A percentile compares a stretch with the other conserved stretches of the same genome.
Conservation (phyloP, 2,113 vertebrate species). For the Amphiprion ocellaris region DNA sequence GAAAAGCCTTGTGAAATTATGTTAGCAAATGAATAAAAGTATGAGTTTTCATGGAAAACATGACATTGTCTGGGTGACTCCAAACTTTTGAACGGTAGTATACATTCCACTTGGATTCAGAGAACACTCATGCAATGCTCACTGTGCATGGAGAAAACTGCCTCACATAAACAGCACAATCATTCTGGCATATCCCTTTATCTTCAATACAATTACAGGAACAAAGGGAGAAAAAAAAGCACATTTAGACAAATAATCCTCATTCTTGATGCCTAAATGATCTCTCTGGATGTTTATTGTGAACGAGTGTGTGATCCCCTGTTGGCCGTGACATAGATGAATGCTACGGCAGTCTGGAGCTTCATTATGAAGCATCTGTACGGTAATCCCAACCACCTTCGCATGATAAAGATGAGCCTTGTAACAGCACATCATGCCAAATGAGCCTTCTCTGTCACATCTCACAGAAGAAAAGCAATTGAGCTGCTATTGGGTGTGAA, state of each 20-base stretch:
- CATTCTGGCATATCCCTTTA: neutral
- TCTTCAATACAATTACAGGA: slow-evolving; percentile 23
- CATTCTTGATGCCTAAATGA: slow-evolving; percentile 23
- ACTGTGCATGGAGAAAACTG: neutral
- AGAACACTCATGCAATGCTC: neutral
- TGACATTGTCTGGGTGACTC: no score
- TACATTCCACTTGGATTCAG: slow-evolving; percentile 1
- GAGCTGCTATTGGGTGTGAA: slow-evolving; percentile 42
- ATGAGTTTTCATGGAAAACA: no score
- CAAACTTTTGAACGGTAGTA: no score
- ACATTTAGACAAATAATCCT: slow-evolving; percentile 48
- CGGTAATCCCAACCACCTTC: slow-evolving; percentile 54
- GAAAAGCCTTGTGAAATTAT: no score
- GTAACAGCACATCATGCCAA: slow-evolving; percentile 54
- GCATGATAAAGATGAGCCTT: slow-evolving; percentile 51
- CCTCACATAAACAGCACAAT: slow-evolving; percentile 14
- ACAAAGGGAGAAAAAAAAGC: slow-evolving; percentile 12
- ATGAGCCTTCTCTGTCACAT: slow-evolving; percentile 47
- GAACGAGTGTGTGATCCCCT: slow-evolving; percentile 17
- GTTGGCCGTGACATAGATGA: slow-evolving; percentile 28
- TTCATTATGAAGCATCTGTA: slow-evolving; percentile 62
- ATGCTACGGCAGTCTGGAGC: slow-evolving; percentile 24
- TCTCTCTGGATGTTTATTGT: slow-evolving; percentile 32
- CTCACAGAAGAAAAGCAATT: slow-evolving; percentile 19
- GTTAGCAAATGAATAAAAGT: no score